Evolutionary conservation across 2,888 invertebrate genomes (phyloP).

Genomic region (Limnephilus lunatus): DNA sequence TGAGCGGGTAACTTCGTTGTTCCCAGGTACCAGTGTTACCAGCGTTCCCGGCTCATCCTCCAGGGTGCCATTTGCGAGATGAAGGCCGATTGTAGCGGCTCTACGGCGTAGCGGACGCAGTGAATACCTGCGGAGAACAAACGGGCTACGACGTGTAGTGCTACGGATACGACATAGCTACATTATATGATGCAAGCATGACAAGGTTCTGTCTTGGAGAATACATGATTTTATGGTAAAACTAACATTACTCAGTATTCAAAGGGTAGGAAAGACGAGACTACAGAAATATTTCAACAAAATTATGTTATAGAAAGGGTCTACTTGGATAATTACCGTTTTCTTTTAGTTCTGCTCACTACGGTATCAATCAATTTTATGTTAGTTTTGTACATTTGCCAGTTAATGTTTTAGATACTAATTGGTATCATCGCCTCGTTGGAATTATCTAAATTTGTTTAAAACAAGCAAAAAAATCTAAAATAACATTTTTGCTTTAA

Average conservation of each 20-base stretch:
- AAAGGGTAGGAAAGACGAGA: neutral
- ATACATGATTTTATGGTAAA: neutral
- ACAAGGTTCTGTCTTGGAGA: neutral
- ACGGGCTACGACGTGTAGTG: conserved; percentile 9
- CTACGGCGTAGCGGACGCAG: conserved; percentile 22
- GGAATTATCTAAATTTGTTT: too few species aligned
- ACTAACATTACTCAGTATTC: neutral
- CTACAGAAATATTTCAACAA: neutral
- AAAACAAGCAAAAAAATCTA: too few species aligned
- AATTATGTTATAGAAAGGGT: neutral
- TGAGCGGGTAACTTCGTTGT: neutral
- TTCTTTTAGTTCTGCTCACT: too few species aligned
- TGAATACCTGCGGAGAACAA: conserved; percentile 40
- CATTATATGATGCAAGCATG: neutral
- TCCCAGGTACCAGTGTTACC: neutral
- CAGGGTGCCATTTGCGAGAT: conserved; percentile 62
- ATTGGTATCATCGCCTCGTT: too few species aligned
- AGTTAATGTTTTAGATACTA: too few species aligned
- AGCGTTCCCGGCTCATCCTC: conserved; percentile 40
- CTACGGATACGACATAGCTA: conserved; percentile 32
- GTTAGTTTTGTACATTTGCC: too few species aligned
- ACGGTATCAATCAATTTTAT: too few species aligned
- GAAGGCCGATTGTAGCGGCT: conserved; percentile 59
- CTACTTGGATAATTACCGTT: too few species aligned
- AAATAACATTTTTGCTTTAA: too few species aligned